phyloP scores from a whole-genome alignment of 1,140 invertebrate species.

The Bombus picipes region DNA sequence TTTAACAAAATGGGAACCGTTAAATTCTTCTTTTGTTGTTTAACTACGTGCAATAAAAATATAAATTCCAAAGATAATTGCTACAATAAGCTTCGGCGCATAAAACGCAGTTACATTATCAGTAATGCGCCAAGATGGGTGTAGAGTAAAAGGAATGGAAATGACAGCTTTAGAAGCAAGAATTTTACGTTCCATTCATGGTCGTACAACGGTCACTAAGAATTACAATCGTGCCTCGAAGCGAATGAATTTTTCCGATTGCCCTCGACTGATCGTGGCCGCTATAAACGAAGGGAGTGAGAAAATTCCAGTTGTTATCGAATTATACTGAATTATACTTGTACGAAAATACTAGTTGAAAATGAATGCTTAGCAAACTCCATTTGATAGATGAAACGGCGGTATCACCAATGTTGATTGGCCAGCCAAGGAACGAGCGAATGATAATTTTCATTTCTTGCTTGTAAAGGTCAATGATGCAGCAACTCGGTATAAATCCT shows the following conservation, averaged over 20 bases:
- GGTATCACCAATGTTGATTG: too few relatives aligned
- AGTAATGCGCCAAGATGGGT: background rate
- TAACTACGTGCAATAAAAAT: background rate
- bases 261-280: background rate
- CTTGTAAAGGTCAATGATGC: constrained; percentile 61
- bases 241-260: constrained; percentile 24
- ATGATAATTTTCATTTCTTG: constrained; percentile 48
- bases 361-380: background rate
- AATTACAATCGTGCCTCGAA: background rate
- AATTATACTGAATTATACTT: too few relatives aligned
- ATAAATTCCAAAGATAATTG: background rate
- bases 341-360: too few relatives aligned
- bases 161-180: background rate
- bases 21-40: too few relatives aligned
- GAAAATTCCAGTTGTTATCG: background rate
- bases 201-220: background rate
- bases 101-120: background rate
- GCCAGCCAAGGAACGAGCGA: background rate
- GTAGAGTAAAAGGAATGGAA: background rate
- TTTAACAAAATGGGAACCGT: too few relatives aligned
- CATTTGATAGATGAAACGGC: background rate
- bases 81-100: background rate
- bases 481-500: constrained; percentile 53
- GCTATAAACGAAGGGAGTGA: background rate
- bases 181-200: constrained; percentile 6